Evolutionary conservation across 1,140 invertebrate species (phyloP).

Genomic region (Aphis craccivora): DNA sequence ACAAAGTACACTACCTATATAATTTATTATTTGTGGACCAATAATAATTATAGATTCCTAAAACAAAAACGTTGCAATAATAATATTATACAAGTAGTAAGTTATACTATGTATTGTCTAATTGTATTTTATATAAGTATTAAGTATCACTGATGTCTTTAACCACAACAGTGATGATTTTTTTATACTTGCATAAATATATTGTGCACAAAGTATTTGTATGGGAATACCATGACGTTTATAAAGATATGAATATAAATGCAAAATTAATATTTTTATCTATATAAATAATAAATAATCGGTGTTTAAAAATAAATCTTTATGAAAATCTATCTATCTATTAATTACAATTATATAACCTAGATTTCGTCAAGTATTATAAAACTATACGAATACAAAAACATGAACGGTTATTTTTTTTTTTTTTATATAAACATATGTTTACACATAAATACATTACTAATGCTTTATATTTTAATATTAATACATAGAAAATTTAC

Average conservation of each 20-base stretch:
- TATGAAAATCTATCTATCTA: background rate
- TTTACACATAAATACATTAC: background rate
- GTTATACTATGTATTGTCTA: background rate
- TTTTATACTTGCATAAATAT: background rate
- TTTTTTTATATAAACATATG: background rate
- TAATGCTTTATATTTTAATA: background rate
- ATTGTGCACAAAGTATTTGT: background rate
- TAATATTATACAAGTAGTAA: background rate
- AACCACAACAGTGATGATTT: background rate
- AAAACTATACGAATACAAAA: background rate
- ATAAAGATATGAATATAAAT: background rate
- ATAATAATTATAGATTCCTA: background rate
- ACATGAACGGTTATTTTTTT: background rate
- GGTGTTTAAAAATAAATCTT: background rate
- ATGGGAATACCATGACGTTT: background rate
- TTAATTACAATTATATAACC: background rate
- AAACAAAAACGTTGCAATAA: background rate
- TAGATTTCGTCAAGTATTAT: background rate
- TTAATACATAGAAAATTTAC: background rate
- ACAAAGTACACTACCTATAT: background rate
- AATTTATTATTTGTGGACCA: background rate
- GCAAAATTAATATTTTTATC: background rate
- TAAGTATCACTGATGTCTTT: background rate
- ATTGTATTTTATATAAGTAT: background rate
- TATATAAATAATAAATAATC: background rate